Evolutionary conservation across 2,888 invertebrate genomes (phyloP), one percentile per base, ranked within the genome.

Genomic region (Dynastes tityus): DNA sequence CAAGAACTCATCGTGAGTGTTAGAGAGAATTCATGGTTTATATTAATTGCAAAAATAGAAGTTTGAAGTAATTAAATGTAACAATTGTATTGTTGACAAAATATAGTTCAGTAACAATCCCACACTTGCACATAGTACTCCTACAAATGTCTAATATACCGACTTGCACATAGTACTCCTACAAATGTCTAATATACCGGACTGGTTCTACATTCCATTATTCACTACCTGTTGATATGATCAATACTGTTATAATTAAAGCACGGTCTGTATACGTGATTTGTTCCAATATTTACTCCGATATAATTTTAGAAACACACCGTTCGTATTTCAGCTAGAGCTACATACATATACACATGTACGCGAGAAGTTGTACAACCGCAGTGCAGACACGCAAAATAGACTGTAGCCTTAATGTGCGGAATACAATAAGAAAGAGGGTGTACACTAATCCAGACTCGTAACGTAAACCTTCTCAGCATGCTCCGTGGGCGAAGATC

Each of bases 401-500:
- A 45, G 45, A 45, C 45, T 45, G 45, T 8, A 8, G 45, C 45
- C 11, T 58, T 58, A 16, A 58, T 58, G 63, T n/a, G 63, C 63
- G 27, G 63, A 63, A 63, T 63, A 63, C 63, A 63, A 63, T 32
- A 13, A 63, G 55, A 58, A 16, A 16, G 55, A 58, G 55, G 55
- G 55, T 58, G 55, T 58, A 22, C 55, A 58, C 55, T 58, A 58
- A 58, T 58, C 45, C 55, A 8, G 55, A 55, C 22, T 71, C 55
- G 53, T 55, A 71, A 51, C 45, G 22, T 27, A 74, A 74, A 49
- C 73, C 73, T 55, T 27, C 22, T 55, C 58, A 55, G 45, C 40
- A 22, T 40, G 37, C 40, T 74, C 61, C 73, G 73, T 74, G 61
- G 73, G 73, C 61, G 73, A 74, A 9, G 45, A 61, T 74, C 73